These are phyloP conservation scores for Ranitomeya imitator DNA, from an alignment of 2,113 vertebrate genomes.

Conservation along the genomic window DNA sequence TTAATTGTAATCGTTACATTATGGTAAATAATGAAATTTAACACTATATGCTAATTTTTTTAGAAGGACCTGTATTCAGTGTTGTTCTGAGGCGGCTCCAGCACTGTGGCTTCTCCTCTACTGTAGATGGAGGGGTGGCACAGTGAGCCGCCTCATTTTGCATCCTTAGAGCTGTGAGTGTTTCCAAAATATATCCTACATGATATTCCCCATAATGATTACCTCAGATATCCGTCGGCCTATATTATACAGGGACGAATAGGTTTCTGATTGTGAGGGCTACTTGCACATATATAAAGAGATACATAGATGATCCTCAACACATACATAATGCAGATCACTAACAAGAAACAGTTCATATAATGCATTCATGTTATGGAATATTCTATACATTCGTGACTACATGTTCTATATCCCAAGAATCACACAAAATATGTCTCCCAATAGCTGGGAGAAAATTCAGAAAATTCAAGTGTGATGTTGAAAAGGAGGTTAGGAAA, in stretches of 20 bases:
- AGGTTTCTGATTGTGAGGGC: neutral
- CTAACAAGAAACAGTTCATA: neutral
- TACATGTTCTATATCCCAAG: neutral
- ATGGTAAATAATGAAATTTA: too few species aligned
- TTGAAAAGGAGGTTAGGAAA: neutral
- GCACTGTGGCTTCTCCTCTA: neutral
- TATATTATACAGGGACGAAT: neutral
- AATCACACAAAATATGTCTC: neutral
- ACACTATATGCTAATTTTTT: too few species aligned
- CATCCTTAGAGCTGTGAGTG: neutral
- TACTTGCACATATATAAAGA: neutral
- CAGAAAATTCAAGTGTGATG: neutral
- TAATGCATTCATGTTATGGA: neutral
- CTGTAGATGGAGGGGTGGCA: neutral
- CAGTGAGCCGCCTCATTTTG: neutral
- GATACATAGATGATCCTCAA: neutral
- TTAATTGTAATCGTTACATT: too few species aligned
- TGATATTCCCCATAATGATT: neutral
- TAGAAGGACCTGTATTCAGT: too few species aligned
- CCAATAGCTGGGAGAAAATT: neutral
- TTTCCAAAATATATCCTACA: neutral
- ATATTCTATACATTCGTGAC: neutral
- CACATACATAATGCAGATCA: slow-evolving; percentile 25
- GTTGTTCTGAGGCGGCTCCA: neutral
- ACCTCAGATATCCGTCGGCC: neutral